Evolutionary conservation across 2,113 vertebrate genomes (phyloP), one percentile per base, ranked within the genome.

Genomic region (Macrotis lagotis): DNA sequence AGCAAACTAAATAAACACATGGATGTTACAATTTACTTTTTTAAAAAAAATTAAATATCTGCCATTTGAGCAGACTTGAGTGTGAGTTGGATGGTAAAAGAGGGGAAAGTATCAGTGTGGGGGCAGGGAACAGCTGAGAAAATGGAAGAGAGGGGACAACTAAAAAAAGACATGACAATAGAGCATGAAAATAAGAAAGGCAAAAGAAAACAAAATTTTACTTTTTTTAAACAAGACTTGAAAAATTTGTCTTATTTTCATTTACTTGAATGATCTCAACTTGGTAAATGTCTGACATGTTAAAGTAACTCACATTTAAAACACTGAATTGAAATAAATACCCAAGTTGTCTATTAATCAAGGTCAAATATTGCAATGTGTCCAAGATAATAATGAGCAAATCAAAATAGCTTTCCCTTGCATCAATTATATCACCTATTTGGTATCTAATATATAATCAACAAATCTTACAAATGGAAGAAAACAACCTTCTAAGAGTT

Each of bases 21-120:
- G 97, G 97, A 97, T 94, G 97, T 93, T 91, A 89, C n/a, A 89
- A 91, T 90, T 83, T 92, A 88, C 88, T 94, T 95, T 96, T 51
- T 52, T 25, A 37, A 96, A 96, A 96, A 95, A 93, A 94, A 91
- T 48, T 91, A 94, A 91, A 91, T 37, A 3, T 48, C 25, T 48
- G 50, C 22, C 28, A 52, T n/a, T n/a, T n/a, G n/a, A n/a, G n/a
- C n/a, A n/a, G n/a, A n/a, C n/a, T n/a, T 83, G 66, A 6, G n/a
- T 83, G 6, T 83, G 12, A 7, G 19, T 83, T 83, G 66, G 26
- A 7, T 44, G n/a, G 66, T 8, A 24, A 83, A 44, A 24, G 19
- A n/a, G 7, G n/a, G n/a, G 16, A 19, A 83, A 83, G 37, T 22
- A 24, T 24, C 66, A 83, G 19, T 44, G n/a, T n/a, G 66, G 37